These are phyloP conservation scores for Spongilla lacustris DNA, from an alignment of 37 sponge, comb jelly and placozoan species.

Conservation along the genomic window DNA sequence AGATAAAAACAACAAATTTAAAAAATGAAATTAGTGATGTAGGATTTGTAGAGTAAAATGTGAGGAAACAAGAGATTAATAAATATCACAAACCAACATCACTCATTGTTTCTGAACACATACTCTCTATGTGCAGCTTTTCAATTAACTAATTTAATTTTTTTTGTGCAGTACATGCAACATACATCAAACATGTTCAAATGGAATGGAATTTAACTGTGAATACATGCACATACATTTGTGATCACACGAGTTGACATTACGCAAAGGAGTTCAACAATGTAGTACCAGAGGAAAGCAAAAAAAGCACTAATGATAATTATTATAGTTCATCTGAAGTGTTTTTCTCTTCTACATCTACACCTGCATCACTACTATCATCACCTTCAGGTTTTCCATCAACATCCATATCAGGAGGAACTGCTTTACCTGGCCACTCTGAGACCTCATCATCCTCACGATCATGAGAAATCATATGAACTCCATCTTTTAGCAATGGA, in stretches of 20 bases:
- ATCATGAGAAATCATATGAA: conserved; percentile 69
- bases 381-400: background rate
- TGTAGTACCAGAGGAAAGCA: background rate
- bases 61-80: no score
- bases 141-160: no score
- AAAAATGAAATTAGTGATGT: no score
- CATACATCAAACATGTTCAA: background rate
- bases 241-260: background rate
- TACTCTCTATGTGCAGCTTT: no score
- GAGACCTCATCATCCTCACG: conserved; percentile 62
- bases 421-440: conserved; percentile 79
- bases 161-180: no score
- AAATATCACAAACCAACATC: no score
- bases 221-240: background rate
- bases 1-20: no score
- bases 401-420: background rate
- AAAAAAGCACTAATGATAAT: background rate
- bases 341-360: no score
- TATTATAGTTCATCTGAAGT: background rate
- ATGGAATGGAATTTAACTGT: background rate
- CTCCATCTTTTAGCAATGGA: conserved; percentile 76
- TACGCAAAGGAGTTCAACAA: background rate
- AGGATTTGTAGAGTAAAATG: no score
- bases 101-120: no score
- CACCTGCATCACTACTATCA: background rate